Conservation (phyloP, 2,888 invertebrate genomes). For the Meta bourneti region DNA sequence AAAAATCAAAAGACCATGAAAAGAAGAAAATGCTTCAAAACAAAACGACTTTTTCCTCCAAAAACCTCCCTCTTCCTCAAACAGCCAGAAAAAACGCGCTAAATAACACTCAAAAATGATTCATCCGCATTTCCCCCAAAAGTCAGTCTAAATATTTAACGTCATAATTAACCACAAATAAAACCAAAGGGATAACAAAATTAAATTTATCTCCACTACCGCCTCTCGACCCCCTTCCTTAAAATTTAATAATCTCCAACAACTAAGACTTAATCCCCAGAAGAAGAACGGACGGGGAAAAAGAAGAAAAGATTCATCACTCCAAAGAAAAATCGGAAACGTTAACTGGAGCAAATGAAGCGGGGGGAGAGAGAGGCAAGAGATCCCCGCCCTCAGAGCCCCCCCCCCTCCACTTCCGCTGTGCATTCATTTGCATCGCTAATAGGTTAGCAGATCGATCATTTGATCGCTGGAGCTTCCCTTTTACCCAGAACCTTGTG, state of each 20-base stretch:
- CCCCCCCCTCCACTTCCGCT: constrained; percentile 37
- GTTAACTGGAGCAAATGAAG: constrained; percentile 67
- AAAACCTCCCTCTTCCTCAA: not conserved
- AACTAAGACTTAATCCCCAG: constrained; percentile 65
- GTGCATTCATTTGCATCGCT: constrained; percentile 71
- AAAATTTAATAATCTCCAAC: constrained; percentile 76
- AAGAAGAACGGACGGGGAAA: constrained; percentile 37
- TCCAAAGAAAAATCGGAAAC: constrained; percentile 55
- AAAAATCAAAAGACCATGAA: not conserved
- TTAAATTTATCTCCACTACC: constrained; percentile 67
- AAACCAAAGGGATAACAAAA: constrained; percentile 72
- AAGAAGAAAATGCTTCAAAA: not conserved
- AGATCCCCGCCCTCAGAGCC: constrained; percentile 46
- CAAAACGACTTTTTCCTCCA: not conserved
- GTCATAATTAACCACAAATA: constrained; percentile 76
- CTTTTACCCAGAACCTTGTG: constrained; percentile 50
- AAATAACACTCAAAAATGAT: constrained; percentile 63
- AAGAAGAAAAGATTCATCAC: constrained; percentile 63
- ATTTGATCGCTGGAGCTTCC: constrained; percentile 58
- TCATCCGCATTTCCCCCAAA: constrained; percentile 48
- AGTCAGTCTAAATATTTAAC: constrained; percentile 76
- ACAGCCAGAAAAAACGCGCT: not conserved
- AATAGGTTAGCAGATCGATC: constrained; percentile 74
- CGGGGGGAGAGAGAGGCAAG: constrained; percentile 26
- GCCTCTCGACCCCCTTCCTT: not conserved